These are phyloP conservation scores for Dascyllus trimaculatus DNA, from an alignment of 2,113 vertebrate species.

Conservation along the genomic window DNA sequence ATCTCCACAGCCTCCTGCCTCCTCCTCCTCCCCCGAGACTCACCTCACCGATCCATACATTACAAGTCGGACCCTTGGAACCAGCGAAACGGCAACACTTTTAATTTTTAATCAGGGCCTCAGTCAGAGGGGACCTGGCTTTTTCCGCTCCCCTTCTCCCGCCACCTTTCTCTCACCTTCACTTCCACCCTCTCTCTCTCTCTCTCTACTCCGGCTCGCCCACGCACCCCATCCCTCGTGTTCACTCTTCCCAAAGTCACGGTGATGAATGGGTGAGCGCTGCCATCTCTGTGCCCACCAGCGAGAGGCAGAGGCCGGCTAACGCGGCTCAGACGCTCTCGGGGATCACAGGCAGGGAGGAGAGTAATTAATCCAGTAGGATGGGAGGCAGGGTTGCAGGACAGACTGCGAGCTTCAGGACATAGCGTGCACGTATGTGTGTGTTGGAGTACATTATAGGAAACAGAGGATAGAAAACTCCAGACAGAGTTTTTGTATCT, in stretches of 20 bases:
- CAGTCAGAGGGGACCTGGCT: conserved; percentile 71
- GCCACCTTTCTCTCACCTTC: conserved; percentile 75
- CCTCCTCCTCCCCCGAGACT: conserved; percentile 49
- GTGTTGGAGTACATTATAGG: conserved; percentile 23
- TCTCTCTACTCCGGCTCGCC: conserved; percentile 43
- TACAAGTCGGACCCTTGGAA: conserved; percentile 61
- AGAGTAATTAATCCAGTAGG: conserved; percentile 87
- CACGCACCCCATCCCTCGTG: conserved; percentile 50
- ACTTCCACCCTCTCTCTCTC: conserved; percentile 52
- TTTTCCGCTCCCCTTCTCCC: conserved; percentile 64
- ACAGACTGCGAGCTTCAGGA: conserved; percentile 67
- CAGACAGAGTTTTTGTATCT: conserved; percentile 44
- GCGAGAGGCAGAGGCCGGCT: conserved; percentile 78
- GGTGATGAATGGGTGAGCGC: conserved; percentile 83
- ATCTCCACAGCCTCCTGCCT: conserved; percentile 34
- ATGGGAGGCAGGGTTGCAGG: conserved; percentile 71
- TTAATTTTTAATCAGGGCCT: conserved; percentile 82
- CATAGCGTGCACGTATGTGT: conserved; percentile 32
- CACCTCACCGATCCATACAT: conserved; percentile 64
- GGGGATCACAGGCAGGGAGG: conserved; percentile 77
- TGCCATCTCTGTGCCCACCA: conserved; percentile 82
- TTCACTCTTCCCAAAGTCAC: conserved; percentile 78
- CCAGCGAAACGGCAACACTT: conserved; percentile 65
- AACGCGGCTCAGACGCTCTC: conserved; percentile 79
- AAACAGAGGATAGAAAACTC: conserved; percentile 40